Percentiles rank a stretch among this genome's conserved stretches.
Conservation (phyloP, 2,888 invertebrate species). For the Alviniconcha strummeri region DNA sequence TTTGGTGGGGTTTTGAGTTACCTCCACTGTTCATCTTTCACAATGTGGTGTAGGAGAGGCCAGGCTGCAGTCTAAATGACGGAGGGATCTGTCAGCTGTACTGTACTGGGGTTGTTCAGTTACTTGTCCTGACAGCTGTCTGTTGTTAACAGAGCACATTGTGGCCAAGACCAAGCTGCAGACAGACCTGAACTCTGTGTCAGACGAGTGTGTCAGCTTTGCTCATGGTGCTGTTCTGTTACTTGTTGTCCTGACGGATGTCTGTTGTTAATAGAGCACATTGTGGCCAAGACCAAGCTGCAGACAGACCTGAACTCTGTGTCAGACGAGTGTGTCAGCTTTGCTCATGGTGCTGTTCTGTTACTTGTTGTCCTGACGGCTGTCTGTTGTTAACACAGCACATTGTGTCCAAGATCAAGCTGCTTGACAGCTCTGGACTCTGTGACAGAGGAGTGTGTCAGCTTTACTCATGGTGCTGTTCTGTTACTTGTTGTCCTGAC, state of each 20-base stretch:
- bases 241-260: no score
- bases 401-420: no score
- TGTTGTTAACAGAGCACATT: slow-evolving; percentile 82
- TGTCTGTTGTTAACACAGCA: no score
- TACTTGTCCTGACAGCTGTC: no score
- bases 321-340: no score
- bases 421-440: no score
- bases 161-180: slow-evolving; percentile 84
- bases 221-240: not conserved
- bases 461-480: no score
- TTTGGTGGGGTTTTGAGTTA: not conserved
- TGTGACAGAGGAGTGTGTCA: slow-evolving; percentile 77
- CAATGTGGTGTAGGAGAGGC: slow-evolving; percentile 84
- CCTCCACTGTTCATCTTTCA: slow-evolving; percentile 78
- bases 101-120: no score
- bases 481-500: not conserved
- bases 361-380: no score
- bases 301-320: slow-evolving; percentile 79
- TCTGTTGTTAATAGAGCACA: slow-evolving; percentile 80
- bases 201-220: no score
- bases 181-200: slow-evolving; percentile 51
- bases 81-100: no score
- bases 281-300: slow-evolving; percentile 86
- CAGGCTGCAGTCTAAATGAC: slow-evolving; percentile 76
- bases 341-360: no score